Conservation (phyloP, 2,113 vertebrate species). For the Procavia capensis region DNA sequence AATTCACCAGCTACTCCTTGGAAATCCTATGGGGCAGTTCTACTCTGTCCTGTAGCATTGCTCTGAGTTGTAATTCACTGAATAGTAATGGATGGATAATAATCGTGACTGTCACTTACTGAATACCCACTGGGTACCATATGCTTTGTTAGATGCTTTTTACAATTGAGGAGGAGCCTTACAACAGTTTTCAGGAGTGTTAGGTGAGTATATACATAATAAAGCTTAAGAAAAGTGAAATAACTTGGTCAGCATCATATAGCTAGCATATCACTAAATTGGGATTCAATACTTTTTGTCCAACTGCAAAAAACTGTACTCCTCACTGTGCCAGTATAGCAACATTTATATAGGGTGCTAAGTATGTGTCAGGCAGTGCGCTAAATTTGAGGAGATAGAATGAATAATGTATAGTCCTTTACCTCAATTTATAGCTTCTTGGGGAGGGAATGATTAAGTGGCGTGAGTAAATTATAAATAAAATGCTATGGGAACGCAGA, state of each 20-base stretch:
- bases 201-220: conserved; percentile 4
- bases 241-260: background rate
- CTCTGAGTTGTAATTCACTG: too few relatives aligned
- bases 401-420: conserved; percentile 2
- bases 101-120: background rate
- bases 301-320: background rate
- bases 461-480: conserved; percentile 6
- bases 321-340: background rate
- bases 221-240: conserved; percentile 35
- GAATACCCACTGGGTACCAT: background rate
- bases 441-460: background rate
- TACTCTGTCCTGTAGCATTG: too few relatives aligned
- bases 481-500: background rate
- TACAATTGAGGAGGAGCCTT: background rate
- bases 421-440: background rate
- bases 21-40: too few relatives aligned
- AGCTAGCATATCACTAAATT: background rate
- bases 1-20: too few relatives aligned
- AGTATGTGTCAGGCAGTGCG: background rate
- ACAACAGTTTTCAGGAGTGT: background rate
- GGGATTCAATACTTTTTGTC: background rate
- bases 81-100: too few relatives aligned
- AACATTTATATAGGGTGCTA: background rate
- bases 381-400: conserved; percentile 32
- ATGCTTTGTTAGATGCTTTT: background rate